Conservation (phyloP, 1,140 invertebrate genomes). For the Branchinecta lynchi region DNA sequence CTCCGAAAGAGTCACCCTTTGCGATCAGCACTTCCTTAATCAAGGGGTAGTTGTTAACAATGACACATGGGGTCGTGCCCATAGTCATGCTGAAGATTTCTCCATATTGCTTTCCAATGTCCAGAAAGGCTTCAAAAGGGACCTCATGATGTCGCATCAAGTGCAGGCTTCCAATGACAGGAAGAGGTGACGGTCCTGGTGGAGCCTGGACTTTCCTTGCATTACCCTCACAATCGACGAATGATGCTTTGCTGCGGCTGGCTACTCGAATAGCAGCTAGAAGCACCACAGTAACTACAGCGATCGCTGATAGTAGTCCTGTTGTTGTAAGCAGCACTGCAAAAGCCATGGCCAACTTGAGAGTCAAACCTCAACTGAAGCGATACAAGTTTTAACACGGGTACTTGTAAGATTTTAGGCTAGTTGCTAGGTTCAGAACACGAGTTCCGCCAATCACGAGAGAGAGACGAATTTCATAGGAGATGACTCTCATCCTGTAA, state of each 20-base stretch:
- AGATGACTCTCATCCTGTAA: too few species aligned
- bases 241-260: neutral
- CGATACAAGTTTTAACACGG: neutral
- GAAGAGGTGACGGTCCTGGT: conserved; percentile 44
- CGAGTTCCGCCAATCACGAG: too few species aligned
- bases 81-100: conserved; percentile 55
- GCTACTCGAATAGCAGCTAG: neutral
- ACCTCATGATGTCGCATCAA: conserved; percentile 44
- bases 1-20: conserved; percentile 61
- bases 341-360: neutral
- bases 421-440: neutral
- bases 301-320: neutral
- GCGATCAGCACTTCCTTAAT: conserved; percentile 63
- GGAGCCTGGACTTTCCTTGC: conserved; percentile 27
- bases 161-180: conserved; percentile 53
- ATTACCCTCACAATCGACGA: neutral
- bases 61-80: conserved; percentile 49
- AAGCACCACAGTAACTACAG: neutral
- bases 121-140: conserved; percentile 55
- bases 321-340: neutral
- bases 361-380: neutral
- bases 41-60: conserved; percentile 53
- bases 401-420: conserved; percentile 7
- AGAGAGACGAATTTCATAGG: too few species aligned
- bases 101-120: conserved; percentile 50